Evolutionary conservation across 2,888 invertebrate species (phyloP).

Genomic region (Notodonta dromedarius): DNA sequence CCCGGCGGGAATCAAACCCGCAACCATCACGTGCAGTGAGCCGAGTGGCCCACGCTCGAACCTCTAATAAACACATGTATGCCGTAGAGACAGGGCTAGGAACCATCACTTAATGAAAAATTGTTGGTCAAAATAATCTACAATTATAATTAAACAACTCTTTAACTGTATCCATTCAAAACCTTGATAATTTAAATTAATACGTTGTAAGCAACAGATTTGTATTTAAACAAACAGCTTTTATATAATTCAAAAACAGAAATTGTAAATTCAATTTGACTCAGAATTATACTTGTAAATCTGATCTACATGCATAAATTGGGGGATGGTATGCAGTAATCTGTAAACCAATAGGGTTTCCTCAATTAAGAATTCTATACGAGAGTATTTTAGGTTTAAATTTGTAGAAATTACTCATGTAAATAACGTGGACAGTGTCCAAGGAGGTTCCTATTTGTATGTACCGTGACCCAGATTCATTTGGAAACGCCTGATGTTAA

Average conservation of each 20-base stretch:
- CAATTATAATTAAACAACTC: too few relatives aligned
- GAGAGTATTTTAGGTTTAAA: neutral
- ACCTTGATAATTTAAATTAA: neutral
- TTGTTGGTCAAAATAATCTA: too few relatives aligned
- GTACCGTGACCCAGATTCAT: neutral
- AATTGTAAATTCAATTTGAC: slow-evolving; percentile 42
- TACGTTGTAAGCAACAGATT: slow-evolving; percentile 14
- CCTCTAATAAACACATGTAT: too few relatives aligned
- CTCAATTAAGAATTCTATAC: neutral
- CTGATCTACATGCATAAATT: slow-evolving; percentile 34
- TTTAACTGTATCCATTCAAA: too few relatives aligned
- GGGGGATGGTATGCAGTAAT: slow-evolving; percentile 2
- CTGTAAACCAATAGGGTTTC: neutral
- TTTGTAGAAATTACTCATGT: neutral
- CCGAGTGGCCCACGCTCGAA: too few relatives aligned
- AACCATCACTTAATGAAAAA: too few relatives aligned
- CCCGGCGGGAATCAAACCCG: too few relatives aligned
- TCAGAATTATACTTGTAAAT: slow-evolving; percentile 41
- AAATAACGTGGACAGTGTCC: neutral
- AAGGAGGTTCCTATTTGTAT: neutral
- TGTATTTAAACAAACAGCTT: slow-evolving; percentile 28
- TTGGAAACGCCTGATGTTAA: too few relatives aligned
- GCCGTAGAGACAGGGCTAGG: too few relatives aligned
- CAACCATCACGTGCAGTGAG: too few relatives aligned
- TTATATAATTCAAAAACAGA: slow-evolving; percentile 32